These are phyloP conservation scores for Gorsachius magnificus DNA, from an alignment of 2,797 vertebrate species.

Conservation along the genomic window DNA sequence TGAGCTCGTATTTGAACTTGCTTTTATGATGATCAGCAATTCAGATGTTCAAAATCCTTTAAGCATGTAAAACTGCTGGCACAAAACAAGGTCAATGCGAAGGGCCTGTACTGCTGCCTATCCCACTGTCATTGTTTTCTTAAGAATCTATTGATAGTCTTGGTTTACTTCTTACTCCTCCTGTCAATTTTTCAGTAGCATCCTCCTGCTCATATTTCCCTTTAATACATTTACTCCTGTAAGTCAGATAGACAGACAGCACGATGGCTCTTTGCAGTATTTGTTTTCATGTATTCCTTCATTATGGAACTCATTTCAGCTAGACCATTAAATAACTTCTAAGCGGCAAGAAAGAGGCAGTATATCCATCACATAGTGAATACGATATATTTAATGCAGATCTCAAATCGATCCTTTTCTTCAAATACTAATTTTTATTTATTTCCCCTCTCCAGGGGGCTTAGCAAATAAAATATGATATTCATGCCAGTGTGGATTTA, in stretches of 20 bases:
- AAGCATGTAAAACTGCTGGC: not conserved
- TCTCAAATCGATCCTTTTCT: slow-evolving; percentile 31
- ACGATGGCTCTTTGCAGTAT: not conserved
- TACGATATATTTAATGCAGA: slow-evolving; percentile 31
- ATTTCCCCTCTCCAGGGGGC: slow-evolving; percentile 7
- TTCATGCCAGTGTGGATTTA: slow-evolving; percentile 42
- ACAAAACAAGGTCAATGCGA: not conserved
- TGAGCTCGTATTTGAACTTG: not conserved
- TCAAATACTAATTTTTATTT: slow-evolving; percentile 63
- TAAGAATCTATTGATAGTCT: not conserved
- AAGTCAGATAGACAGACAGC: not conserved
- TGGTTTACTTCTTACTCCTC: not conserved
- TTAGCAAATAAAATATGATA: slow-evolving; percentile 52
- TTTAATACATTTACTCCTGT: not conserved
- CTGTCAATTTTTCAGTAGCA: not conserved
- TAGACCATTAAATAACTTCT: slow-evolving; percentile 34
- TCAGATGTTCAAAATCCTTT: not conserved
- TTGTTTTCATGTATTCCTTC: slow-evolving; percentile 34
- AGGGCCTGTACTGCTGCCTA: not conserved
- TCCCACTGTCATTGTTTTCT: not conserved
- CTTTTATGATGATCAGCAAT: not conserved
- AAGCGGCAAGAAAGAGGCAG: not conserved
- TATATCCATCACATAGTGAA: slow-evolving; percentile 51
- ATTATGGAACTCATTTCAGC: slow-evolving; percentile 25
- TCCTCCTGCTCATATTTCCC: not conserved